These are phyloP conservation scores for Trichopria drosophilae DNA, from an alignment of 2,888 invertebrate species.

Conservation along the genomic window DNA sequence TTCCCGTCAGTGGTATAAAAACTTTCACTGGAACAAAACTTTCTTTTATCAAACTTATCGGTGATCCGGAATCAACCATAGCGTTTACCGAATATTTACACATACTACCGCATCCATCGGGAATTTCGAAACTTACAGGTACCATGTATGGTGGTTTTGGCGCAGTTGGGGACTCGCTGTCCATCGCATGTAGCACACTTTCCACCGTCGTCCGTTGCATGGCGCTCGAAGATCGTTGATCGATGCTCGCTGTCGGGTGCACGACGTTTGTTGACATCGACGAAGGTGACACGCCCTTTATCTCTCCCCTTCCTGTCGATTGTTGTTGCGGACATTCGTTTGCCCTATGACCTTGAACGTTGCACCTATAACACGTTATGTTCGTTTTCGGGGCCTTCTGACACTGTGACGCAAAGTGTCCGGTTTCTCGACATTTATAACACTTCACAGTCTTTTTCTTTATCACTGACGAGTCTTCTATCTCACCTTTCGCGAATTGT, in stretches of 20 bases:
- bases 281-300: too few relatives aligned
- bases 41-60: conserved; percentile 18
- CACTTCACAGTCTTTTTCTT: neutral
- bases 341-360: conserved; percentile 4
- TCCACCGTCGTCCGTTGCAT: neutral
- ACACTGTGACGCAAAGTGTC: conserved; percentile 8
- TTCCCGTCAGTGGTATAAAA: neutral
- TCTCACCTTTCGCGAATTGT: too few relatives aligned
- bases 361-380: conserved; percentile 16
- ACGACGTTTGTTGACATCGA: too few relatives aligned
- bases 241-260: too few relatives aligned
- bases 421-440: conserved; percentile 11
- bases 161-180: conserved; percentile 14
- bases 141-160: conserved; percentile 5
- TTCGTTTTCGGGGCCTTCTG: neutral
- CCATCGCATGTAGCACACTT: neutral
- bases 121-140: neutral
- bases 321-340: conserved; percentile 22
- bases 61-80: conserved; percentile 24
- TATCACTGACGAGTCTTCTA: too few relatives aligned
- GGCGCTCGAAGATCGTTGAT: too few relatives aligned
- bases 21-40: conserved; percentile 3
- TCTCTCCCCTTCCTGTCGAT: too few relatives aligned
- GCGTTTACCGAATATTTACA: conserved; percentile 12
- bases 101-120: neutral